Percentiles rank a stretch among this genome's conserved stretches.
Conservation (phyloP, 2,888 invertebrate genomes). For the Deilephila elpenor region DNA sequence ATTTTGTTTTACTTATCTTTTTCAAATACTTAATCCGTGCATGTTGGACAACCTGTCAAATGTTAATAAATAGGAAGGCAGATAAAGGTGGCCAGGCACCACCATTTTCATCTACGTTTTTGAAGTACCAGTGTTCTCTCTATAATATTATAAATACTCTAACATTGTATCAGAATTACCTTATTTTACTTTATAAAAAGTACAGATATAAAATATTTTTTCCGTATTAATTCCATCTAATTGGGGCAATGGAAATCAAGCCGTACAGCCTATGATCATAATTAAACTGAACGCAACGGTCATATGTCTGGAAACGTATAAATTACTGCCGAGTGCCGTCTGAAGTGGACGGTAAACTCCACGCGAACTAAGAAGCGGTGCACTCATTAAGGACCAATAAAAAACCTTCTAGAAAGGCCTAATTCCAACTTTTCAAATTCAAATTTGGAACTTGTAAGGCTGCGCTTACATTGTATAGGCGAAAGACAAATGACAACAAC, state of each 20-base stretch:
- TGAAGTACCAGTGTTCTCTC: too few species aligned
- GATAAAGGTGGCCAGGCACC: too few species aligned
- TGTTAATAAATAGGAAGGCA: too few species aligned
- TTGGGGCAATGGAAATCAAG: background rate
- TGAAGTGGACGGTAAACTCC: slow-evolving; percentile 18
- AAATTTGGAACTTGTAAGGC: slow-evolving; percentile 69
- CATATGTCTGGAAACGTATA: slow-evolving; percentile 2
- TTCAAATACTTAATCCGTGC: too few species aligned
- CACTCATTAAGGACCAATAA: slow-evolving; percentile 66
- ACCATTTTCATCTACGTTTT: too few species aligned
- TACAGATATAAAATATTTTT: background rate
- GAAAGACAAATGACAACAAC: background rate
- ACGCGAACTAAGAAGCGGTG: slow-evolving; percentile 71
- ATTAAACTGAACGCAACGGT: slow-evolving; percentile 6
- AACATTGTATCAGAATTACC: too few species aligned
- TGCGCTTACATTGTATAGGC: slow-evolving; percentile 42
- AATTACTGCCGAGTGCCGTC: slow-evolving; percentile 8
- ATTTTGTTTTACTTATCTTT: too few species aligned
- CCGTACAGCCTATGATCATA: slow-evolving; percentile 1
- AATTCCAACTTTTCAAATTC: slow-evolving; percentile 76
- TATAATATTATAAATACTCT: too few species aligned
- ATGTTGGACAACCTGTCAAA: too few species aligned
- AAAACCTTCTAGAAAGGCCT: slow-evolving; percentile 70
- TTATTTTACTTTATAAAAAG: too few species aligned
- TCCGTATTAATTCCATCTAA: background rate